Evolutionary conservation across 2,113 vertebrate species (phyloP).

Genomic region (Pholis gunnellus): DNA sequence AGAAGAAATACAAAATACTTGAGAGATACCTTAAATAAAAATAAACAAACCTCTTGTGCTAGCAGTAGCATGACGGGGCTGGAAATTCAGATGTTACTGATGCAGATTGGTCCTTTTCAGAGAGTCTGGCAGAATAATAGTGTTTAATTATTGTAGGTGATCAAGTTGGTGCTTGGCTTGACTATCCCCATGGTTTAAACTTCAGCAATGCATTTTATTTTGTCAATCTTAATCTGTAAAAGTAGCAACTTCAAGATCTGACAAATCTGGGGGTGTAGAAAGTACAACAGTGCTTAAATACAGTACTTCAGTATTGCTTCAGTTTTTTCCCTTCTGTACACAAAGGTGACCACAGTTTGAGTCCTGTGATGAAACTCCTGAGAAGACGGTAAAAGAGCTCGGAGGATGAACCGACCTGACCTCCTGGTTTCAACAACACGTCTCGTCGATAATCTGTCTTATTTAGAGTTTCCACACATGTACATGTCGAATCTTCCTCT

Average conservation of each 20-base stretch:
- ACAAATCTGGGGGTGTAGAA: neutral
- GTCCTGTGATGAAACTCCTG: slow-evolving; percentile 35
- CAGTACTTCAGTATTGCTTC: slow-evolving; percentile 3
- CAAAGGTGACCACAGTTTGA: slow-evolving; percentile 26
- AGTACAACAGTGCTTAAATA: neutral
- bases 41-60: neutral
- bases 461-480: slow-evolving; percentile 7
- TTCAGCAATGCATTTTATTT: neutral
- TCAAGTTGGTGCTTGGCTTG: neutral
- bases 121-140: neutral
- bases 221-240: neutral
- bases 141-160: neutral
- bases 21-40: no score
- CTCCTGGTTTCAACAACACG: slow-evolving; percentile 7
- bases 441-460: neutral
- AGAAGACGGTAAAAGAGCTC: neutral
- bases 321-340: slow-evolving; percentile 2
- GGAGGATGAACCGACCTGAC: slow-evolving; percentile 17
- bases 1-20: neutral
- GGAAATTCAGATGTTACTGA: neutral
- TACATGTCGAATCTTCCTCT: neutral
- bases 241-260: neutral
- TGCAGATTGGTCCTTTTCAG: neutral
- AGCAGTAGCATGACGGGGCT: neutral
- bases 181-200: neutral